Conservation (phyloP, 2,113 vertebrate genomes). For the Cyphomyrus plagiostoma region DNA sequence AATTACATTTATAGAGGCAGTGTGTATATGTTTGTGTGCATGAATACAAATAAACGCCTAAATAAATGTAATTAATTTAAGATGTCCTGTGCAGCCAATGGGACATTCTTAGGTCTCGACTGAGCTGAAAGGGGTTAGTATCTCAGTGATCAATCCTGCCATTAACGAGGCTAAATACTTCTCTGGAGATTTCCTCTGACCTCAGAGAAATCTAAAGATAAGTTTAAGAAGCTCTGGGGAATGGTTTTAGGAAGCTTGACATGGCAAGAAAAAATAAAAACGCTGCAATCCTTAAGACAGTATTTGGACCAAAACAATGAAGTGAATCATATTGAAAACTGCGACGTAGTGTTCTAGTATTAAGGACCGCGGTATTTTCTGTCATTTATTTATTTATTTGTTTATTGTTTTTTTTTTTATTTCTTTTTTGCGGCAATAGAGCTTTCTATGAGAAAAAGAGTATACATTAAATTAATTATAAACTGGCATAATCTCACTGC, state of each 20-base stretch:
- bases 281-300: background rate
- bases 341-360: background rate
- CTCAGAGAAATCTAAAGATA: slow-evolving; percentile 35
- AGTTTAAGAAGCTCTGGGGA: slow-evolving; percentile 19
- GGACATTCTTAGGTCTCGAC: slow-evolving; percentile 3
- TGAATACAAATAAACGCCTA: background rate
- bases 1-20: background rate
- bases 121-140: slow-evolving; percentile 30
- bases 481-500: background rate
- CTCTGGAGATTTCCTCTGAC: slow-evolving; percentile 45
- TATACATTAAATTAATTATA: background rate
- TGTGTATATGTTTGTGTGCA: background rate
- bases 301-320: background rate
- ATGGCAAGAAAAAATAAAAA: slow-evolving; percentile 1
- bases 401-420: background rate
- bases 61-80: background rate
- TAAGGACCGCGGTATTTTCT: background rate
- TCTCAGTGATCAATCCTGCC: slow-evolving; percentile 40
- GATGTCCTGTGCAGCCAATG: background rate
- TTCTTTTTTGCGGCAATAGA: background rate
- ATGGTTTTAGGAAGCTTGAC: slow-evolving; percentile 11
- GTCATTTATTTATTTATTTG: background rate
- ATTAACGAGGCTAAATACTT: slow-evolving; percentile 40
- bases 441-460: background rate
- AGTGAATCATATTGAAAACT: background rate